Conservation (phyloP, 2,797 vertebrate species). For the Heterohyrax brucei region DNA sequence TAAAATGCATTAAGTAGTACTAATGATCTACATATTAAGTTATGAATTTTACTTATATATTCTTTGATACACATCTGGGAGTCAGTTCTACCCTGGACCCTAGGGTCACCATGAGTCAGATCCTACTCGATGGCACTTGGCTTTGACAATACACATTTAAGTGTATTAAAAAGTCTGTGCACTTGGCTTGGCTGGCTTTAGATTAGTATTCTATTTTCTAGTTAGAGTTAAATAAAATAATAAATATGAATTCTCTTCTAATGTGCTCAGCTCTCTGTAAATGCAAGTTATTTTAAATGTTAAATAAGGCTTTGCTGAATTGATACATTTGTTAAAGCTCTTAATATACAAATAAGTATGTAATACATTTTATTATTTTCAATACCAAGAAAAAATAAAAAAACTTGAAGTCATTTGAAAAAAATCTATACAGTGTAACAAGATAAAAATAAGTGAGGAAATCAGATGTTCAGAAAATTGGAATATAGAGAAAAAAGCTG, state of each 20-base stretch:
- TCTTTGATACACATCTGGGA: too few species aligned
- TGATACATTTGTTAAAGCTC: conserved; percentile 5
- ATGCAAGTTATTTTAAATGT: background rate
- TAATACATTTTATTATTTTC: conserved; percentile 23
- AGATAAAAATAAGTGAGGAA: background rate
- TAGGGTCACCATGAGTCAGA: too few species aligned
- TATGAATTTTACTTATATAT: too few species aligned
- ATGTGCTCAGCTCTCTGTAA: background rate
- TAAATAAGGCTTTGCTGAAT: background rate
- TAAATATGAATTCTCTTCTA: background rate
- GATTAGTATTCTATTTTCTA: background rate
- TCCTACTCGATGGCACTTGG: too few species aligned
- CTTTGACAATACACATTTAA: too few species aligned
- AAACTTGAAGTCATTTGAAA: background rate
- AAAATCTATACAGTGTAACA: background rate
- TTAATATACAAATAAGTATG: background rate
- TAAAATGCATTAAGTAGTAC: too few species aligned
- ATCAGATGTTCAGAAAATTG: background rate
- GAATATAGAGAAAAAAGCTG: background rate
- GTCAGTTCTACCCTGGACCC: too few species aligned
- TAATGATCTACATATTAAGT: too few species aligned
- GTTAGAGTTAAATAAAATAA: background rate
- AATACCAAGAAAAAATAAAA: background rate
- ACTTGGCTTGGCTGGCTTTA: too few species aligned
- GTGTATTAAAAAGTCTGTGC: too few species aligned